Evolutionary conservation across 2,888 invertebrate species (phyloP).

Genomic region (Chymomyza procnemis): DNA sequence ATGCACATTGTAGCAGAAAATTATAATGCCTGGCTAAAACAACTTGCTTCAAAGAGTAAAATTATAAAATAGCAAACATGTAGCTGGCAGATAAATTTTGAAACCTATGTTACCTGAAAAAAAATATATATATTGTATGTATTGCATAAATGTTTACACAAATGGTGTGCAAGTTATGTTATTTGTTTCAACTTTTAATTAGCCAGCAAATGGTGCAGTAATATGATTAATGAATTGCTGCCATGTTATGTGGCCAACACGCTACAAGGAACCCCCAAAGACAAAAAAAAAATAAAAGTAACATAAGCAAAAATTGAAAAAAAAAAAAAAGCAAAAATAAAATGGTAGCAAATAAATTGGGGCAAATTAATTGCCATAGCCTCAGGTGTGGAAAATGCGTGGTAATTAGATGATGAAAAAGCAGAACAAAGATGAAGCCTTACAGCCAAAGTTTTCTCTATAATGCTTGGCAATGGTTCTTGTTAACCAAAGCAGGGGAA

Average conservation of each 20-base stretch:
- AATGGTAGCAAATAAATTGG: slow-evolving; percentile 54
- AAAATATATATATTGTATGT: slow-evolving; percentile 17
- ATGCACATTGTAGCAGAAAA: too few species aligned
- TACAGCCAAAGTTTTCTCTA: slow-evolving; percentile 41
- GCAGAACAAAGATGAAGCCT: slow-evolving; percentile 1
- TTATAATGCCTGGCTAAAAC: too few species aligned
- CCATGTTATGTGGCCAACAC: slow-evolving; percentile 58
- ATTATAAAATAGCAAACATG: neutral
- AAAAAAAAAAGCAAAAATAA: neutral
- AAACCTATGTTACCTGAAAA: neutral
- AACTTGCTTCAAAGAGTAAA: neutral
- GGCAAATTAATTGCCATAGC: slow-evolving; percentile 68
- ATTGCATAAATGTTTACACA: neutral
- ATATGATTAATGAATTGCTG: slow-evolving; percentile 70
- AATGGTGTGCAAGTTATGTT: neutral
- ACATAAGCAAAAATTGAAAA: neutral
- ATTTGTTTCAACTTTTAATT: slow-evolving; percentile 54
- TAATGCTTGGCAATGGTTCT: slow-evolving; percentile 47
- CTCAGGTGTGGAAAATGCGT: slow-evolving; percentile 66
- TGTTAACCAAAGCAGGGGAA: neutral
- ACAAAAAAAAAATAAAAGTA: too few species aligned
- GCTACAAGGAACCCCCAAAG: neutral
- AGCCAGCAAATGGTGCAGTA: slow-evolving; percentile 66
- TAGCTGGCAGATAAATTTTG: neutral
- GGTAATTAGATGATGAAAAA: slow-evolving; percentile 69